Percentiles rank a stretch among this genome's conserved stretches.
phyloP scores from a whole-genome alignment of 1,140 invertebrate species.

The Rhagoletis zephyria region DNA sequence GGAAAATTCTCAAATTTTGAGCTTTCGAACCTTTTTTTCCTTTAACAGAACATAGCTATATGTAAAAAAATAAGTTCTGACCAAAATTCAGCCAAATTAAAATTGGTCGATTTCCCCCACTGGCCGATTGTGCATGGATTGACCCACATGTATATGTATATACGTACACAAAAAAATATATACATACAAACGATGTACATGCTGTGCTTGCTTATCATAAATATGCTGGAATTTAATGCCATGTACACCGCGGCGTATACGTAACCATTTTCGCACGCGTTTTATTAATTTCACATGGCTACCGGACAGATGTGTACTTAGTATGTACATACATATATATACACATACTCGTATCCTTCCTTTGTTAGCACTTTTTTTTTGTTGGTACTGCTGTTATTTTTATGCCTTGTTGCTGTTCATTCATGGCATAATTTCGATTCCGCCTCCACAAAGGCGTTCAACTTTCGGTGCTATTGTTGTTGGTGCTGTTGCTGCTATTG shows the following conservation, averaged over 20 bases:
- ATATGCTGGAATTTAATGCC: constrained; percentile 31
- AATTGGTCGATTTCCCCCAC: no score
- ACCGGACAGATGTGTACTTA: background rate
- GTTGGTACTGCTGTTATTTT: background rate
- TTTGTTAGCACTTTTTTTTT: background rate
- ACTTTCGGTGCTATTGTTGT: background rate
- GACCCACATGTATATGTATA: no score
- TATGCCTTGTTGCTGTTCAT: background rate
- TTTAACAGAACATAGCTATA: no score
- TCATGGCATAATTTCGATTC: background rate
- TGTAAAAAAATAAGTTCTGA: no score
- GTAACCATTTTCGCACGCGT: background rate
- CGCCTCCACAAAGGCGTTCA: background rate
- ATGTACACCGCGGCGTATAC: background rate
- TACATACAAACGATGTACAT: background rate
- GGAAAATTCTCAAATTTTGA: no score
- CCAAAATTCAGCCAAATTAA: no score
- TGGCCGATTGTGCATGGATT: no score
- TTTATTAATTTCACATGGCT: constrained; percentile 3
- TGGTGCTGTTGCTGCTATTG: background rate
- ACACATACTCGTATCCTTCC: background rate
- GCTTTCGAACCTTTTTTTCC: no score
- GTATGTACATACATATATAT: background rate
- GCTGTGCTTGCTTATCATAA: constrained; percentile 23
- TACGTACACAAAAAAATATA: background rate